Percentiles rank a stretch among this genome's conserved stretches.
Evolutionary conservation across 64 coral and sea anemone species (phyloP).

Genomic region (Anthopleura sola): DNA sequence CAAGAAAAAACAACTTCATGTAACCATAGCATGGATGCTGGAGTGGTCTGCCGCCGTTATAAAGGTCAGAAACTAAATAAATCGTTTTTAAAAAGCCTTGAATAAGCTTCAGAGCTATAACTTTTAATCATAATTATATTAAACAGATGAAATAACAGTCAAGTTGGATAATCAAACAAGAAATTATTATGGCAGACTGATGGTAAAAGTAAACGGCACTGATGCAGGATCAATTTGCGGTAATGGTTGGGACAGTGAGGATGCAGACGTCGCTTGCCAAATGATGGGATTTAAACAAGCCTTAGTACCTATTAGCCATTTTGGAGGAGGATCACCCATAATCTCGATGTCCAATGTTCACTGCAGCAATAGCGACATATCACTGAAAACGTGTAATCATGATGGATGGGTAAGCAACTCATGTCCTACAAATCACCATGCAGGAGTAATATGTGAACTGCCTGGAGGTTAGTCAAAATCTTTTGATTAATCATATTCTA

Average conservation of each 20-base stretch:
- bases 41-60: background rate
- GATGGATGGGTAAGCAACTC: background rate
- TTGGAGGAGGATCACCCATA: background rate
- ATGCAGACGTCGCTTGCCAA: background rate
- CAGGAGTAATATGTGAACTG: background rate
- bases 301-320: background rate
- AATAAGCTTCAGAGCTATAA: background rate
- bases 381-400: background rate
- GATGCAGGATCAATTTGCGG: background rate
- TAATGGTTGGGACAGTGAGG: background rate
- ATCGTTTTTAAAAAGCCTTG: background rate
- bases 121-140: background rate
- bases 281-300: background rate
- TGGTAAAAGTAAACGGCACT: background rate
- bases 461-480: background rate
- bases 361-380: background rate
- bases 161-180: background rate
- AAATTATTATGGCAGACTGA: background rate
- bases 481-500: background rate
- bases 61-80: background rate
- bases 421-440: background rate
- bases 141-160: background rate
- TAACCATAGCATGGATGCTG: background rate
- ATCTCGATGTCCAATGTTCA: background rate
- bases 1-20: background rate